A percentile compares a stretch with the other conserved stretches of the same genome.
phyloP scores from a whole-genome alignment of 2,888 invertebrate genomes.

The Hyles lineata region DNA sequence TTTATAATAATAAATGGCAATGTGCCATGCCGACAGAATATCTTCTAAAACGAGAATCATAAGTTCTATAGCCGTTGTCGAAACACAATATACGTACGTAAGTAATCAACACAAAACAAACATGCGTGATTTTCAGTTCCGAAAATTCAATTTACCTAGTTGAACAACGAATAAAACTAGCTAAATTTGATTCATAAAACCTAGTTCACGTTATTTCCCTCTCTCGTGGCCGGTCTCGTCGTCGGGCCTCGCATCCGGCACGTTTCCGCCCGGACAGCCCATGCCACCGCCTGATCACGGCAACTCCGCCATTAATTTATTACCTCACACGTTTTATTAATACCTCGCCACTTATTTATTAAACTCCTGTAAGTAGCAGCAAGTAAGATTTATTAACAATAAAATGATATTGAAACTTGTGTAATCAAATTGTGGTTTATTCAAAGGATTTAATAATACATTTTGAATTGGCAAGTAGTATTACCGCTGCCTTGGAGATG shows the following conservation, averaged over 20 bases:
- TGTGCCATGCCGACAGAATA: too few species aligned
- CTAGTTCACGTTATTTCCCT: background rate
- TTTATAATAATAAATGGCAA: too few species aligned
- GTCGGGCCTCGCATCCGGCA: slow-evolving; percentile 4
- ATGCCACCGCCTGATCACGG: background rate
- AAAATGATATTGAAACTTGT: background rate
- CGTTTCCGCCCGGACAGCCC: slow-evolving; percentile 14
- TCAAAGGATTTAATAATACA: too few species aligned
- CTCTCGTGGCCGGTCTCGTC: background rate
- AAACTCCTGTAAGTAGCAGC: background rate
- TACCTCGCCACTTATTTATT: background rate
- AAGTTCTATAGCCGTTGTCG: too few species aligned
- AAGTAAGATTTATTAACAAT: background rate
- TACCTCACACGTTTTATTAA: slow-evolving; percentile 10
- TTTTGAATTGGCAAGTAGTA: too few species aligned
- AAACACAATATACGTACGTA: too few species aligned
- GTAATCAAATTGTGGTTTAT: too few species aligned
- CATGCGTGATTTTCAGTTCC: too few species aligned
- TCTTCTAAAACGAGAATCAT: too few species aligned
- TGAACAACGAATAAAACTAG: background rate
- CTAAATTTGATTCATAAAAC: background rate
- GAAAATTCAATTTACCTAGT: too few species aligned
- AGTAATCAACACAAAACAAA: too few species aligned
- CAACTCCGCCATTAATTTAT: slow-evolving; percentile 1
- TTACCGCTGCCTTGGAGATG: too few species aligned